Conservation (phyloP, 2,113 vertebrate species). For the Shinisaurus crocodilurus region DNA sequence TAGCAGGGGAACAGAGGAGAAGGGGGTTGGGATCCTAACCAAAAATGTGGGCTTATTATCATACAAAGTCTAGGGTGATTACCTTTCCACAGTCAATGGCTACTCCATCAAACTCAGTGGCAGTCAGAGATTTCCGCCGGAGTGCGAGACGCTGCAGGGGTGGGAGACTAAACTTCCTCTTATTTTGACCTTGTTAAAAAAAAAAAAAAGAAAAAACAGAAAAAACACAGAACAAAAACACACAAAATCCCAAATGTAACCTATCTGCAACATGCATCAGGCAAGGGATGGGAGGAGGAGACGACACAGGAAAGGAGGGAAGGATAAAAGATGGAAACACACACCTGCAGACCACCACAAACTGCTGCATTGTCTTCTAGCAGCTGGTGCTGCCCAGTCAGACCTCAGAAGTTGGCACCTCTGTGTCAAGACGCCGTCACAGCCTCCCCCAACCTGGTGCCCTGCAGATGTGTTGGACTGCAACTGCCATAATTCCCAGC, state of each 20-base stretch:
- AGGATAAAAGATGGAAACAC: neutral
- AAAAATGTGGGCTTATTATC: slow-evolving; percentile 53
- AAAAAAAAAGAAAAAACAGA: slow-evolving; percentile 66
- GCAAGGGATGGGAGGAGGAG: neutral
- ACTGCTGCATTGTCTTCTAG: neutral
- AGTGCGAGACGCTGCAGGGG: slow-evolving; percentile 79
- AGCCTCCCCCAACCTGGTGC: too few relatives aligned
- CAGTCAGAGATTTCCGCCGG: slow-evolving; percentile 80
- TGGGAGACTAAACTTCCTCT: slow-evolving; percentile 85
- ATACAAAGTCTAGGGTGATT: slow-evolving; percentile 72
- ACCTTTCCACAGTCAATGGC: slow-evolving; percentile 90
- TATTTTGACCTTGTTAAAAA: slow-evolving; percentile 83
- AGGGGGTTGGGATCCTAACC: slow-evolving; percentile 50
- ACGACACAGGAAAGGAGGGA: neutral
- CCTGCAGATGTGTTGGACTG: too few relatives aligned
- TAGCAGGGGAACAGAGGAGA: slow-evolving; percentile 60
- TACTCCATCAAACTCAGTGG: slow-evolving; percentile 89
- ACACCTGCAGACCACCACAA: neutral
- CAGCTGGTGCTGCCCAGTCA: neutral
- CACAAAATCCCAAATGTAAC: slow-evolving; percentile 60
- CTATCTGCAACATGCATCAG: slow-evolving; percentile 32
- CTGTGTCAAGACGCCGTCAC: neutral
- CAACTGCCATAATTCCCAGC: too few relatives aligned
- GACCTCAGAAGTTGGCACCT: too few relatives aligned
- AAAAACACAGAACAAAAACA: slow-evolving; percentile 61